Evolutionary conservation across 2,888 invertebrate genomes (phyloP).

Genomic region (Amorpha juglandis): DNA sequence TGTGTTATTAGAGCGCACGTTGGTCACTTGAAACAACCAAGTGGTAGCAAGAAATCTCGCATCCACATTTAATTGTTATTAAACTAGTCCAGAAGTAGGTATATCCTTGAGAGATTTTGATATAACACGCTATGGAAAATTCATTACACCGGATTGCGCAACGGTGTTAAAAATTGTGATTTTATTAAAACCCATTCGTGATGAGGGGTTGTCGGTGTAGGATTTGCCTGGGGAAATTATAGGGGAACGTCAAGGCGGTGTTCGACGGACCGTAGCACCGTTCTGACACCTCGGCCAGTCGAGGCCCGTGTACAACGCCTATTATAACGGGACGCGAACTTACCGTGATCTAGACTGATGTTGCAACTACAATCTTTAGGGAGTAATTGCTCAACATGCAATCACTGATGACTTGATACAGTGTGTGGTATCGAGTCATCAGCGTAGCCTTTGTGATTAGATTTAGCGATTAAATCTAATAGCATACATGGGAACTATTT

Average conservation of each 20-base stretch:
- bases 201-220: slow-evolving; percentile 60
- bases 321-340: slow-evolving; percentile 76
- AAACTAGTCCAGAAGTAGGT: background rate
- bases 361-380: slow-evolving; percentile 54
- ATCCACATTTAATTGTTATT: background rate
- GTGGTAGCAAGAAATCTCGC: background rate
- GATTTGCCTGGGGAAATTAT: slow-evolving; percentile 63
- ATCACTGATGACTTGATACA: slow-evolving; percentile 56
- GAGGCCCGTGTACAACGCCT: slow-evolving; percentile 53
- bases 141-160: slow-evolving; percentile 34
- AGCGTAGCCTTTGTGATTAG: slow-evolving; percentile 45
- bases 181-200: slow-evolving; percentile 57
- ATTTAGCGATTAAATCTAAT: slow-evolving; percentile 17
- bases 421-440: too few species aligned
- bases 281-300: slow-evolving; percentile 70
- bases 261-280: slow-evolving; percentile 49
- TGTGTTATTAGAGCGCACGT: slow-evolving; percentile 36
- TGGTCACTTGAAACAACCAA: slow-evolving; percentile 5
- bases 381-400: slow-evolving; percentile 75
- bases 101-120: background rate
- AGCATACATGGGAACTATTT: slow-evolving; percentile 11
- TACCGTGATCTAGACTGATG: slow-evolving; percentile 48
- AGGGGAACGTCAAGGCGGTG: slow-evolving; percentile 59
- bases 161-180: slow-evolving; percentile 41
- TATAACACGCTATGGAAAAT: slow-evolving; percentile 29